Evolutionary conservation across 1,140 invertebrate genomes (phyloP).

Genomic region (Bilobella aurantiaca): DNA sequence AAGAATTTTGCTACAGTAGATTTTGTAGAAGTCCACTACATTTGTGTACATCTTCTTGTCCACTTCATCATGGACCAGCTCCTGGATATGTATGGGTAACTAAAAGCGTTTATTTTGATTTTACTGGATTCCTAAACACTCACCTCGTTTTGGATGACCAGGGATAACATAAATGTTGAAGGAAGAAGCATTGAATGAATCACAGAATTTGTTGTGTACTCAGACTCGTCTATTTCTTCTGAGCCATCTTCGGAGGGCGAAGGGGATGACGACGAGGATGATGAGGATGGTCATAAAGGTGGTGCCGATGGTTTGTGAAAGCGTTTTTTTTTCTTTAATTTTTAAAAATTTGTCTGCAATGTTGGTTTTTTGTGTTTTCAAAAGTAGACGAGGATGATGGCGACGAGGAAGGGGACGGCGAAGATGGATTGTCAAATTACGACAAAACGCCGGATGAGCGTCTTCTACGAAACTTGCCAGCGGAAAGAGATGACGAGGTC

Average conservation of each 20-base stretch:
- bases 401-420: slow-evolving; percentile 27
- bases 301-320: slow-evolving; percentile 33
- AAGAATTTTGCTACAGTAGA: too few species aligned
- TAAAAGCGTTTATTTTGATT: not conserved
- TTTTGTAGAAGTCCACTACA: too few species aligned
- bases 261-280: slow-evolving; percentile 42
- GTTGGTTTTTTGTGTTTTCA: not conserved
- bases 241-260: slow-evolving; percentile 31
- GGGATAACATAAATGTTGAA: slow-evolving; percentile 18
- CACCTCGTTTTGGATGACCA: not conserved
- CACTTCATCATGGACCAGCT: slow-evolving; percentile 62
- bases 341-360: not conserved
- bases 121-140: not conserved
- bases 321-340: not conserved
- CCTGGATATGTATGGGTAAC: slow-evolving; percentile 47
- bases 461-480: slow-evolving; percentile 41
- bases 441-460: not conserved
- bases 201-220: slow-evolving; percentile 39
- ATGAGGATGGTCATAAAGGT: slow-evolving; percentile 1
- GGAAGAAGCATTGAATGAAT: slow-evolving; percentile 39
- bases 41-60: too few species aligned
- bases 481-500: slow-evolving; percentile 51
- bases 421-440: slow-evolving; percentile 38
- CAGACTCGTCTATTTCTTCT: slow-evolving; percentile 28
- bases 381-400: slow-evolving; percentile 44